phyloP scores from a whole-genome alignment of 2,113 vertebrate species.

The Shinisaurus crocodilurus region DNA sequence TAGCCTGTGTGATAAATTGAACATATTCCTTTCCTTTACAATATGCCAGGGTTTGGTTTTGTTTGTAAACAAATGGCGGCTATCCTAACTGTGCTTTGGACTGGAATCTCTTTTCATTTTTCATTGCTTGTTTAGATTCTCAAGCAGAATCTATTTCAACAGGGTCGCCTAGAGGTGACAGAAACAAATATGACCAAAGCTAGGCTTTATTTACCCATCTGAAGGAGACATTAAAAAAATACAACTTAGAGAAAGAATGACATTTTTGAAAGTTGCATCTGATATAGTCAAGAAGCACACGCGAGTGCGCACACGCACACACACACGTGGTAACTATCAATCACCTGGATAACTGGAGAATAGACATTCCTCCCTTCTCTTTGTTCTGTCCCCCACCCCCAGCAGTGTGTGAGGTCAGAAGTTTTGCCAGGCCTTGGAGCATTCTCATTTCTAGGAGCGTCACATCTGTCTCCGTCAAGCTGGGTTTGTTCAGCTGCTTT shows the following conservation, averaged over 20 bases:
- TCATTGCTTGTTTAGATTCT: background rate
- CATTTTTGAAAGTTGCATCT: background rate
- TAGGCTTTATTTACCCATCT: background rate
- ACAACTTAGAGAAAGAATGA: background rate
- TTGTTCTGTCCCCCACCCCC: background rate
- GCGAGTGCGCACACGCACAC: background rate
- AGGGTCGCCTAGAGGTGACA: background rate
- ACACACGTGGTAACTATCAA: background rate
- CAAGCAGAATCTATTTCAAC: background rate
- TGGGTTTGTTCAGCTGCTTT: slow-evolving; percentile 8
- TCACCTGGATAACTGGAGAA: background rate
- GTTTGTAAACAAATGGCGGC: background rate
- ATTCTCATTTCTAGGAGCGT: slow-evolving; percentile 13
- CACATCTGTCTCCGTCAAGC: slow-evolving; percentile 1
- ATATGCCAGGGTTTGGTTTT: too few relatives aligned
- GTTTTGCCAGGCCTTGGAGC: slow-evolving; percentile 1
- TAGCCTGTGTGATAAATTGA: background rate
- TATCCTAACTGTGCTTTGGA: background rate
- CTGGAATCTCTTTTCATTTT: background rate
- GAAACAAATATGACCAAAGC: background rate
- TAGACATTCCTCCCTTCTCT: background rate
- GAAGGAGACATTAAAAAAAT: background rate
- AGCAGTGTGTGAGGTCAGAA: background rate
- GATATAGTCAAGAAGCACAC: background rate
- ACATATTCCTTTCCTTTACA: background rate